Conservation (phyloP, 1,140 invertebrate species). For the Drosophila navojoa region DNA sequence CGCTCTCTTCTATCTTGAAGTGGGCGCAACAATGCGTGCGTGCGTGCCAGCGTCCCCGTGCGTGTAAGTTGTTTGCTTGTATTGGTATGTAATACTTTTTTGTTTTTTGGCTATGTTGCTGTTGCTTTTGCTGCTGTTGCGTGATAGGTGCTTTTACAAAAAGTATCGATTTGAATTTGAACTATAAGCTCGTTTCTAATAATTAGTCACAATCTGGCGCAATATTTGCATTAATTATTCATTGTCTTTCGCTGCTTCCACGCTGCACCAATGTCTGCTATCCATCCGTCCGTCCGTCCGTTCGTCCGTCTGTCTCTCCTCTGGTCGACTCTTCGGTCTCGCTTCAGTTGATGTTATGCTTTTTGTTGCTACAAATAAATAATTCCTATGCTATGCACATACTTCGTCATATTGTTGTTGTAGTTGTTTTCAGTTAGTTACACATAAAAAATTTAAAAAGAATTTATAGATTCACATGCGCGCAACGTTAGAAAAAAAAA, state of each 20-base stretch:
- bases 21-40: slow-evolving; percentile 25
- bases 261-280: slow-evolving; percentile 31
- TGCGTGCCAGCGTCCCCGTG: background rate
- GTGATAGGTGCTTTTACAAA: slow-evolving; percentile 22
- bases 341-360: slow-evolving; percentile 62
- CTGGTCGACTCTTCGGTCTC: slow-evolving; percentile 42
- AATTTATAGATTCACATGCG: slow-evolving; percentile 21
- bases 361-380: slow-evolving; percentile 29
- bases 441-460: slow-evolving; percentile 10
- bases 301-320: slow-evolving; percentile 12
- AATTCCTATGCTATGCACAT: slow-evolving; percentile 36
- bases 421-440: slow-evolving; percentile 22
- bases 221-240: slow-evolving; percentile 43
- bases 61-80: slow-evolving; percentile 2
- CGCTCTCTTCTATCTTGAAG: slow-evolving; percentile 12
- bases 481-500: slow-evolving; percentile 25
- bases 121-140: slow-evolving; percentile 26
- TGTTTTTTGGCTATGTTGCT: slow-evolving; percentile 20
- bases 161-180: slow-evolving; percentile 42
- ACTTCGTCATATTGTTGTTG: slow-evolving; percentile 34
- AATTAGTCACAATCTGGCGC: slow-evolving; percentile 24
- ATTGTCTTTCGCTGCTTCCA: slow-evolving; percentile 44
- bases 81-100: slow-evolving; percentile 41
- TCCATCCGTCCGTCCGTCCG: slow-evolving; percentile 6
- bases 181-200: slow-evolving; percentile 20